Conservation (phyloP, 2,113 vertebrate genomes). For the Pleuronectes platessa region DNA sequence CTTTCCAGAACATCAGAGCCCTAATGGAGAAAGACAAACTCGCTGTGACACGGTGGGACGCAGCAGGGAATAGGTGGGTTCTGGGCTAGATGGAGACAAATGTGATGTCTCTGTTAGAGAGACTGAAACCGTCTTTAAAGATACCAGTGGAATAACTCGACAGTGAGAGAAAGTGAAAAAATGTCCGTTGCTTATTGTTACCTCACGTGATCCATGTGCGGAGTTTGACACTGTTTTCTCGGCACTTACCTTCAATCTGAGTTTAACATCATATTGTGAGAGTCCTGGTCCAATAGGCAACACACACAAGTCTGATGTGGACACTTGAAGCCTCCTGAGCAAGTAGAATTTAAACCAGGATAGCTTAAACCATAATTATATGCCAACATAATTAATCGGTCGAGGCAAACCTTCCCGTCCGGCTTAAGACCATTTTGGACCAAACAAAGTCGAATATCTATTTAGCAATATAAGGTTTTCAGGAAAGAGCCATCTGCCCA, state of each 20-base stretch:
- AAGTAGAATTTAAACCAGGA: too few relatives aligned
- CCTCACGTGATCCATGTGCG: neutral
- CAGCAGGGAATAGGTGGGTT: constrained; percentile 62
- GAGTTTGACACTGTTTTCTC: neutral
- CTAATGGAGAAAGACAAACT: constrained; percentile 72
- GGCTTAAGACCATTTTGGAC: too few relatives aligned
- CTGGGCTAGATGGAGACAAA: constrained; percentile 61
- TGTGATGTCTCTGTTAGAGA: constrained; percentile 51
- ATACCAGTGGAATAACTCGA: neutral
- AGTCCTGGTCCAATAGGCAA: too few relatives aligned
- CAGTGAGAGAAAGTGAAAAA: neutral
- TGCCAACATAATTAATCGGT: too few relatives aligned
- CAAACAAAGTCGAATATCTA: too few relatives aligned
- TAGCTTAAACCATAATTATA: too few relatives aligned
- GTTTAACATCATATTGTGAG: neutral
- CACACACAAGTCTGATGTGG: neutral
- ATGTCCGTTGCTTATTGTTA: neutral
- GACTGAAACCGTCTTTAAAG: constrained; percentile 8
- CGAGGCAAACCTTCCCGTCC: too few relatives aligned
- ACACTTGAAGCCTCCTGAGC: neutral
- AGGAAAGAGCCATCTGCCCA: neutral
- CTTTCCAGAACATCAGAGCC: constrained; percentile 52
- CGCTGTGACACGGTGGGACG: constrained; percentile 56
- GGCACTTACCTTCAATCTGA: neutral
- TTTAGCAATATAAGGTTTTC: too few relatives aligned